Percentiles rank a stretch among this genome's conserved stretches.
Evolutionary conservation across 2,113 vertebrate species (phyloP).

Genomic region (Corythornis vintsioides): DNA sequence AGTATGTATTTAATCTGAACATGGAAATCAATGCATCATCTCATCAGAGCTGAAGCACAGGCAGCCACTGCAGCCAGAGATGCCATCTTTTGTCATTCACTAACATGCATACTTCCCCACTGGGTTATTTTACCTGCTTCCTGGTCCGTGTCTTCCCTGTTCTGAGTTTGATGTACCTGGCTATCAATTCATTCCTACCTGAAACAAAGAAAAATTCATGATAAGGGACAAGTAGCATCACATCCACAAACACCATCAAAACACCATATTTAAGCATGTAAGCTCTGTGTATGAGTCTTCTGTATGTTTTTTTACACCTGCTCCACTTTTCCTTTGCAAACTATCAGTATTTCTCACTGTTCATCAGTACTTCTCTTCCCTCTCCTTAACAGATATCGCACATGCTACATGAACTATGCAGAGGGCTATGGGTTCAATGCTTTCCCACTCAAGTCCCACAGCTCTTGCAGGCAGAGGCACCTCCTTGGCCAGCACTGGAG

Average conservation of each 20-base stretch:
- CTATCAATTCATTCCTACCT: constrained; percentile 99
- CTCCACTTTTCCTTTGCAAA: neutral
- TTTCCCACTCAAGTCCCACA: neutral
- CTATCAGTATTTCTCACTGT: neutral
- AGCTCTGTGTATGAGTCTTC: neutral
- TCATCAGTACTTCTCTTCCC: neutral
- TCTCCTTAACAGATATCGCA: neutral
- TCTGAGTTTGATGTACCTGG: constrained; percentile 99
- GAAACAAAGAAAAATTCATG: constrained; percentile 76
- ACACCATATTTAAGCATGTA: neutral
- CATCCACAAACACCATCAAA: neutral
- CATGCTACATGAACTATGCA: neutral
- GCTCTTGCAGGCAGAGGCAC: neutral
- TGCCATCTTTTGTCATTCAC: constrained; percentile 59
- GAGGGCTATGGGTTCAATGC: neutral
- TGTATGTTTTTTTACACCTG: neutral
- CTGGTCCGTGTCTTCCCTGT: constrained; percentile 98
- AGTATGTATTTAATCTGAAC: constrained; percentile 19
- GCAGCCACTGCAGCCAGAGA: constrained; percentile 77
- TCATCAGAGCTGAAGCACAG: constrained; percentile 77
- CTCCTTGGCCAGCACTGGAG: neutral
- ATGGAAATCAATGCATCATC: constrained; percentile 61
- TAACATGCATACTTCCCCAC: constrained; percentile 72
- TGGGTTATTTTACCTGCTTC: constrained; percentile 91
- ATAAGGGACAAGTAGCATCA: constrained; percentile 51